Evolutionary conservation across 92 coral and sea anemone species (phyloP).

Genomic region (Phenganax subtilis): DNA sequence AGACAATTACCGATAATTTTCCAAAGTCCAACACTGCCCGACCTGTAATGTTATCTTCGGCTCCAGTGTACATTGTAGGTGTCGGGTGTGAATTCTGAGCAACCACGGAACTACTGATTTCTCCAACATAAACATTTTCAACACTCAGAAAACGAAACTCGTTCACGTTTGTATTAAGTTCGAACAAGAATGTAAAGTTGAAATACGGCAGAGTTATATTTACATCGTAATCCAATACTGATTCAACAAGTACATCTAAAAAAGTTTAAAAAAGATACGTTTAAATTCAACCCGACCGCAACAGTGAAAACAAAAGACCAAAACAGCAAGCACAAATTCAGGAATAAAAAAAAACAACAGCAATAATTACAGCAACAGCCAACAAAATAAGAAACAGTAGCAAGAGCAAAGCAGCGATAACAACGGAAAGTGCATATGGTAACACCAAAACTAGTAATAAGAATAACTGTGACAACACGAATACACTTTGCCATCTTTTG

Average conservation of each 20-base stretch:
- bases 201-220: constrained; percentile 68
- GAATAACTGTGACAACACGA: too few species aligned
- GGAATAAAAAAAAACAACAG: too few species aligned
- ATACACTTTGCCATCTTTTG: too few species aligned
- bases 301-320: background rate
- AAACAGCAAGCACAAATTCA: too few species aligned
- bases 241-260: constrained; percentile 61
- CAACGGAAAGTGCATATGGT: too few species aligned
- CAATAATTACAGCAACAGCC: too few species aligned
- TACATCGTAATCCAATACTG: constrained; percentile 61
- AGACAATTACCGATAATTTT: constrained; percentile 61
- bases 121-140: constrained; percentile 34
- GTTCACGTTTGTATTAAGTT: constrained; percentile 74
- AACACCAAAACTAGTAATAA: too few species aligned
- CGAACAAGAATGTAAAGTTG: constrained; percentile 65
- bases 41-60: constrained; percentile 55
- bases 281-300: background rate
- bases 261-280: background rate
- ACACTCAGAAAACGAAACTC: constrained; percentile 74
- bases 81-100: constrained; percentile 47
- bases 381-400: too few species aligned
- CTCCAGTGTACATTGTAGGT: constrained; percentile 55
- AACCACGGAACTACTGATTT: constrained; percentile 18
- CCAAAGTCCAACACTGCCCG: constrained; percentile 78
- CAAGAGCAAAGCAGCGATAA: too few species aligned